These are phyloP conservation scores for Lytechinus variegatus DNA, from an alignment of 35 echinoderm and acorn worm species.

Conservation along the genomic window DNA sequence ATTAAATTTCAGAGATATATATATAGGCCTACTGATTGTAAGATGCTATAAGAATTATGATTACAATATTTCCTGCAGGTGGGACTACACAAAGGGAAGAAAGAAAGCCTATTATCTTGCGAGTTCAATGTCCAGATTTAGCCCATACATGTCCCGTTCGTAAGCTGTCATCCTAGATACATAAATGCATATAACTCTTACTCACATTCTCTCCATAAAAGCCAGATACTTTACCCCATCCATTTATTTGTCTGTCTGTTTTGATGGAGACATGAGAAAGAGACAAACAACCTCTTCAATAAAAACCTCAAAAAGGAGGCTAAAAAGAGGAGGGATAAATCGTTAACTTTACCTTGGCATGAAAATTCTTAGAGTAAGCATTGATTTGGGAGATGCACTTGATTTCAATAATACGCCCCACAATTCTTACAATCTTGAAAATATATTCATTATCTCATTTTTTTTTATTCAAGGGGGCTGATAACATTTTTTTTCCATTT, in stretches of 20 bases:
- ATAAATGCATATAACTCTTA: constrained; percentile 5
- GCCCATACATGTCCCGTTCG: background rate
- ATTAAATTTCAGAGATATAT: background rate
- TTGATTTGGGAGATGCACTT: background rate
- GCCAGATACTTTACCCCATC: background rate
- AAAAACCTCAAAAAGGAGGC: background rate
- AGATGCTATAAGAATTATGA: background rate
- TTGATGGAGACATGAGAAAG: background rate
- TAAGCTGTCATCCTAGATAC: background rate
- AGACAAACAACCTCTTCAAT: constrained; percentile 11
- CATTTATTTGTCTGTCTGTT: background rate
- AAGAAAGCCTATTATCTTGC: background rate
- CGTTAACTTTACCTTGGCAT: background rate
- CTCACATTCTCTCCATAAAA: background rate
- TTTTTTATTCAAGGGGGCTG: background rate
- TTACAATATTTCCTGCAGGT: background rate
- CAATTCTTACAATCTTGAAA: background rate
- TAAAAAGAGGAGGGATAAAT: background rate
- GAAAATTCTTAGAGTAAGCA: background rate
- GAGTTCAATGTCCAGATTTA: background rate
- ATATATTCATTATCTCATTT: background rate
- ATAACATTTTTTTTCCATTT: background rate
- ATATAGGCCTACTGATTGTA: background rate
- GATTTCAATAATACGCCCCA: no score
- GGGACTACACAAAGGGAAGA: background rate